Evolutionary conservation across 2,888 invertebrate species (phyloP), one percentile per base, ranked within the genome.

Genomic region (Tineola bisselliella): DNA sequence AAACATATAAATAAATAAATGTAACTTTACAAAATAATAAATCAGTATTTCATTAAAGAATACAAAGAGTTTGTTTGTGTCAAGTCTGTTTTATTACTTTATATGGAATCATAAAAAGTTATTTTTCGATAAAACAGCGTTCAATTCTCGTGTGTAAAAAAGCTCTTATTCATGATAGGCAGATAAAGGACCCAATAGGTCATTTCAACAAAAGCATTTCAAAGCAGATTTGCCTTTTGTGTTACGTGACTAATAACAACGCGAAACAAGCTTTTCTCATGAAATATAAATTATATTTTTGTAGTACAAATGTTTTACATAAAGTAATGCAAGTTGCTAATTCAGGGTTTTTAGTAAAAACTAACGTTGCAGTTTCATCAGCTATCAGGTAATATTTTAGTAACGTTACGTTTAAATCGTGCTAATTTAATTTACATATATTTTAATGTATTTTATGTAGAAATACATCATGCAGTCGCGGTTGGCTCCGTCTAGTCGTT

Each of bases 401-500:
- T n/a, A n/a, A n/a, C n/a, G n/a, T n/a, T n/a, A n/a, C 25, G 25
- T 25, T 25, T 25, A 4, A 6, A 25, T 25, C 6, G 25, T 25
- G 6, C 6, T 25, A 4, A 4, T 25, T 25, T 25, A 4, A 2
- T 25, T 25, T n/a, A n/a, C n/a, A n/a, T n/a, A n/a, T n/a, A n/a
- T n/a, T n/a, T n/a, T n/a, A n/a, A n/a, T 58, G n/a, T n/a, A n/a
- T n/a, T n/a, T n/a, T n/a, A 65, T 64, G 15, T 64, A 86, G 86
- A 61, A 77, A 75, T 17, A 70, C 84, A 62, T 81, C 83, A 66
- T 84, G 82, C 66, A 79, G 74, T 62, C 69, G 71, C 8, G 81
- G 81, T 8, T 83, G 84, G 83, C 67, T 84, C 0, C 74, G 77
- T 8, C 52, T 78, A 11, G 62, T 77, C 11, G 74, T 84, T 0